These are phyloP conservation scores for Prinia subflava DNA, from an alignment of 2,113 vertebrate species.

Conservation along the genomic window DNA sequence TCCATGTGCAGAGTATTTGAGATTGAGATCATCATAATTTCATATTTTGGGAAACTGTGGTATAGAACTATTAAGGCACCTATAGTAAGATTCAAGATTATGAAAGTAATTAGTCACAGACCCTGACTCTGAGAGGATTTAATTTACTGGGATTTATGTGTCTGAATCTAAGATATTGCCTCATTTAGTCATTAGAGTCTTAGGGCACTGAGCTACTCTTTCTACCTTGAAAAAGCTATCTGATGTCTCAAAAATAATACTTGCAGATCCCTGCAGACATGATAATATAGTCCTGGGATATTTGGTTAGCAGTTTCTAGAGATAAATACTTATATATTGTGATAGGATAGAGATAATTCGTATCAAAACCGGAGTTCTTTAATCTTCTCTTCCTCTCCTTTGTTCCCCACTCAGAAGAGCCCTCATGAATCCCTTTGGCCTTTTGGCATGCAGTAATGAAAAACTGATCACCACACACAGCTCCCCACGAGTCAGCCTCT, in stretches of 20 bases:
- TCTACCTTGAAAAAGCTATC: not conserved
- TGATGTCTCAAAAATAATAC: not conserved
- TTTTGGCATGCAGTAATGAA: not conserved
- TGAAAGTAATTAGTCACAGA: constrained; percentile 13
- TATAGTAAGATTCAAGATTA: not conserved
- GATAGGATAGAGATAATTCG: not conserved
- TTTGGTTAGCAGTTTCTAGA: not conserved
- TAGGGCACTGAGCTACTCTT: not conserved
- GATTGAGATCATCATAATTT: not conserved
- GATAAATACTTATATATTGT: not conserved
- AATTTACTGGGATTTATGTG: not conserved
- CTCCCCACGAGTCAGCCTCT: not conserved
- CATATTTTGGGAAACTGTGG: not conserved
- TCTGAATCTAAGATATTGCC: not conserved
- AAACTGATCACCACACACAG: not conserved
- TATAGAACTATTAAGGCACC: not conserved
- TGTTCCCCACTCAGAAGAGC: not conserved
- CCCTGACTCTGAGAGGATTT: not conserved
- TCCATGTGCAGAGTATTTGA: not conserved
- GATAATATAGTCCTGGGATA: not conserved
- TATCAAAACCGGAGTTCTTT: not conserved
- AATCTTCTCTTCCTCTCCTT: not conserved
- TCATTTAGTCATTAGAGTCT: not conserved
- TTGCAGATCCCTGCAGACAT: not conserved
- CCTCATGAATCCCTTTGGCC: not conserved